Conservation (phyloP, 1,140 invertebrate species). For the Coboldia fuscipes region DNA sequence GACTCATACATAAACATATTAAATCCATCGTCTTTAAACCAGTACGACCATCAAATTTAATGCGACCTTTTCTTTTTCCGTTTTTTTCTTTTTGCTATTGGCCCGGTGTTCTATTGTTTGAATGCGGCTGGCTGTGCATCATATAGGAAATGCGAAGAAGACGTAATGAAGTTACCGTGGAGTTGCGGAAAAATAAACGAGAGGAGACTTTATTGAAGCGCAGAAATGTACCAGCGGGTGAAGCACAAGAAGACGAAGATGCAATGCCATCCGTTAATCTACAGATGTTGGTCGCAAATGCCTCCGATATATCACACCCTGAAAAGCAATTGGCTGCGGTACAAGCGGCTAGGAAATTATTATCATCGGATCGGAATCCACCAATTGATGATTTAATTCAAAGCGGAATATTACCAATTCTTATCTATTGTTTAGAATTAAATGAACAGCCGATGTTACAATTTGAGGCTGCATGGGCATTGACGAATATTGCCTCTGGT, state of each 20-base stretch:
- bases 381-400: slow-evolving; percentile 94
- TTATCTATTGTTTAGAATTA: slow-evolving; percentile 73
- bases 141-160: slow-evolving; percentile 84
- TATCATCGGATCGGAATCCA: slow-evolving; percentile 94
- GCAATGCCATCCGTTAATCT: slow-evolving; percentile 22
- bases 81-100: not conserved
- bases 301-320: slow-evolving; percentile 42
- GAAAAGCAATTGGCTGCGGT: slow-evolving; percentile 57
- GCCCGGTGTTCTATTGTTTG: too few relatives aligned
- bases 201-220: slow-evolving; percentile 90
- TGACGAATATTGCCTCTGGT: slow-evolving; percentile 97
- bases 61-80: not conserved
- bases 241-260: slow-evolving; percentile 61
- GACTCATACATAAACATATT: too few relatives aligned
- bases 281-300: slow-evolving; percentile 47
- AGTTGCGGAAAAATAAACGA: slow-evolving; percentile 89
- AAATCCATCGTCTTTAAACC: too few relatives aligned
- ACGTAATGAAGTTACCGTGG: slow-evolving; percentile 86
- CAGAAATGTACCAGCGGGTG: slow-evolving; percentile 72
- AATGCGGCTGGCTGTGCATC: too few relatives aligned
- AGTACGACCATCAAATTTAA: too few relatives aligned
- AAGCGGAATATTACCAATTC: slow-evolving; percentile 80
- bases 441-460: slow-evolving; percentile 81
- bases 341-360: slow-evolving; percentile 74
- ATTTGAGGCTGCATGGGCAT: slow-evolving; percentile 97